Conservation (phyloP, 2,888 invertebrate genomes). For the Drosophila melanosoma region DNA sequence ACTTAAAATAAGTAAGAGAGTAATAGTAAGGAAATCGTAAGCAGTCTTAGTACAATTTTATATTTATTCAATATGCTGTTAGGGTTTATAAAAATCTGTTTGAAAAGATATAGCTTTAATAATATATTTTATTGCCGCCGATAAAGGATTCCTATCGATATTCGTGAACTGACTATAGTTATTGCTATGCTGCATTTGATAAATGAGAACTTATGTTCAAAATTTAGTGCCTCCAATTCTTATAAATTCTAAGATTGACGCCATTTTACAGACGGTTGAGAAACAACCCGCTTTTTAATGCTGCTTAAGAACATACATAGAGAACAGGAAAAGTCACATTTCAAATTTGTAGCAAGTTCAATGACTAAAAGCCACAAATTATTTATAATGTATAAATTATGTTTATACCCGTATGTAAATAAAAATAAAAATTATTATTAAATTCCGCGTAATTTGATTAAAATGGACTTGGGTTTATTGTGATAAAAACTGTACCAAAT, state of each 20-base stretch:
- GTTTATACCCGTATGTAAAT: neutral
- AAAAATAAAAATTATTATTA: too few relatives aligned
- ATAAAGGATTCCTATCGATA: neutral
- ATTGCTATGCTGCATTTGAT: neutral
- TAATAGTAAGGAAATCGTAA: neutral
- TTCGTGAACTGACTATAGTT: neutral
- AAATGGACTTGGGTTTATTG: too few relatives aligned
- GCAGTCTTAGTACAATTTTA: neutral
- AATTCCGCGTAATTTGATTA: neutral
- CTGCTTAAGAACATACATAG: neutral
- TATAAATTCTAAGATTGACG: neutral
- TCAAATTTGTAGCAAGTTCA: neutral
- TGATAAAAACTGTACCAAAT: neutral
- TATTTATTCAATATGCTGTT: neutral
- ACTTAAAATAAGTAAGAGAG: neutral
- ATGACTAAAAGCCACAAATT: constrained; percentile 26
- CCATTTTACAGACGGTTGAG: neutral
- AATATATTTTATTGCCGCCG: neutral
- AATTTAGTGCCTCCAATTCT: neutral
- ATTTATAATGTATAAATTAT: neutral
- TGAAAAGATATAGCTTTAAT: neutral
- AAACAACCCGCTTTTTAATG: neutral
- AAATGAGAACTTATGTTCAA: neutral
- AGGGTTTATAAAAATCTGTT: neutral
- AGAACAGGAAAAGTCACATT: neutral